phyloP scores from a whole-genome alignment of 92 coral and sea anemone species.

The Paragorgia papillata region DNA sequence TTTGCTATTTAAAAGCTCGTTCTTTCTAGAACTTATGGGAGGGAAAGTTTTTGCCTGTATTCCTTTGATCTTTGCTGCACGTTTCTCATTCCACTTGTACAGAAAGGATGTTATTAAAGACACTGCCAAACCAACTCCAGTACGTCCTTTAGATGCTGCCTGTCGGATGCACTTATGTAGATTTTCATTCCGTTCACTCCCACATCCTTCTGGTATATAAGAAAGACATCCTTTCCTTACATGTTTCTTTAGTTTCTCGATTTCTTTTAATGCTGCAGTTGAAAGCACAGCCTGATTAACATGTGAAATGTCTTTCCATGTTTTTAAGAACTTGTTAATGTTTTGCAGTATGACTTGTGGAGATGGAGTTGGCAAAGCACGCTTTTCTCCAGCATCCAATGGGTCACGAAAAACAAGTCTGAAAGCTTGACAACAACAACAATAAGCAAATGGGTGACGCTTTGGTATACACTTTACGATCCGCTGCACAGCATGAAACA shows the following conservation, averaged over 20 bases:
- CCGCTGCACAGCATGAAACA: conserved; percentile 30
- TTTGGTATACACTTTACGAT: conserved; percentile 32
- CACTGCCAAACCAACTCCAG: conserved; percentile 22
- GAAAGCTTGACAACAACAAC: conserved; percentile 26
- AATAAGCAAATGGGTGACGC: conserved; percentile 33
- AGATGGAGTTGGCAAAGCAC: conserved; percentile 29
- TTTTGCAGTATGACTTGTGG: conserved; percentile 46
- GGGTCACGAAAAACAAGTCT: conserved; percentile 20
- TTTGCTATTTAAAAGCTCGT: conserved; percentile 44
- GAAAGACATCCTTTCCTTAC: conserved; percentile 54
- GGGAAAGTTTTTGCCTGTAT: conserved; percentile 29
- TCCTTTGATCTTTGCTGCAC: conserved; percentile 25
- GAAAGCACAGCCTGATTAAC: conserved; percentile 48
- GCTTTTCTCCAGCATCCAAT: conserved; percentile 37
- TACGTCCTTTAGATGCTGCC: conserved; percentile 28
- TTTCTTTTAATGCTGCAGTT: conserved; percentile 27
- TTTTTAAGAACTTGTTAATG: conserved; percentile 41
- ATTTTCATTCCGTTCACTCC: conserved; percentile 57
- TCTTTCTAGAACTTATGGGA: conserved; percentile 51
- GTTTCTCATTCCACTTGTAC: conserved; percentile 61
- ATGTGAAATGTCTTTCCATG: conserved; percentile 60
- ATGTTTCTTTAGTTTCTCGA: conserved; percentile 40
- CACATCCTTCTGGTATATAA: conserved; percentile 56
- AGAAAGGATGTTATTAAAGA: conserved; percentile 47
- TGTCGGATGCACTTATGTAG: conserved; percentile 51